Percentiles rank a stretch among this genome's conserved stretches.
phyloP scores from a whole-genome alignment of 2,113 vertebrate genomes.

The Peucedramus taeniatus region DNA sequence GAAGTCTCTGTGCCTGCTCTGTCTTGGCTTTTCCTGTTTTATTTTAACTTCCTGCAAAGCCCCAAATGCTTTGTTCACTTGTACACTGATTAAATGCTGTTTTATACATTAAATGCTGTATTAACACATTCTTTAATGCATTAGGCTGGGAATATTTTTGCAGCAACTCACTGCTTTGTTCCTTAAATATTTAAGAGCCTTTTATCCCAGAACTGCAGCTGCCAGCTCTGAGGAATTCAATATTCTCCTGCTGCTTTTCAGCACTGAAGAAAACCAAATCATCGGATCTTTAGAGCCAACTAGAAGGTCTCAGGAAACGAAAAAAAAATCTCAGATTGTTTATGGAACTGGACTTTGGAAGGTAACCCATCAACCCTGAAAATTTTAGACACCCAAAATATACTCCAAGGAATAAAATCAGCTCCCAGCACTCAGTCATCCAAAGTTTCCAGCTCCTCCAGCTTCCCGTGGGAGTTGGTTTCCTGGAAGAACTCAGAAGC shows the following conservation, averaged over 20 bases:
- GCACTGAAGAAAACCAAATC: neutral
- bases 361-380: conserved; percentile 81
- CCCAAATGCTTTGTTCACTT: neutral
- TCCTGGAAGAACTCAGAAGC: conserved; percentile 75
- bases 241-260: conserved; percentile 27
- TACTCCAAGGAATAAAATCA: conserved; percentile 65
- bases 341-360: conserved; percentile 59
- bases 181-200: neutral
- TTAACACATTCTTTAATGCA: neutral
- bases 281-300: conserved; percentile 41
- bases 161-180: neutral
- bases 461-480: conserved; percentile 65
- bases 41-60: neutral
- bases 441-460: conserved; percentile 66
- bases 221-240: neutral
- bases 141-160: neutral
- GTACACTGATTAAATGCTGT: neutral
- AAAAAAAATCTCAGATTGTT: conserved; percentile 14
- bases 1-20: neutral
- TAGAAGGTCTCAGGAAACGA: neutral
- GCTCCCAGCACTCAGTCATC: conserved; percentile 69
- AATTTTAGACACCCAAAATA: conserved; percentile 72
- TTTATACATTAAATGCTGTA: neutral
- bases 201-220: neutral
- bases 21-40: neutral